Base-by-base conservation (phyloP, 2,888 invertebrate species). In the Archaeoteleia sp. region DNA sequence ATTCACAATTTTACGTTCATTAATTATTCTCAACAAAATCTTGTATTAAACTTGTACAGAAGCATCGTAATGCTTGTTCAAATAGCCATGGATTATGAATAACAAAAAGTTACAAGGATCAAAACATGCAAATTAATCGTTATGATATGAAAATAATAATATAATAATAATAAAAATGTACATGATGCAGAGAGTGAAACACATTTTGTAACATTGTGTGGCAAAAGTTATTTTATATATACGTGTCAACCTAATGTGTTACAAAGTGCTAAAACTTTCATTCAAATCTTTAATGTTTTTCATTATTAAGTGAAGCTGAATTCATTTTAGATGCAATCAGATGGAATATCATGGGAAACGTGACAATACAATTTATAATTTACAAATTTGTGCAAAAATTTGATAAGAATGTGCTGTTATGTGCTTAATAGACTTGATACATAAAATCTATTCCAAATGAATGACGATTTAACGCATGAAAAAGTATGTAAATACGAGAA, bases 91-190 rank as follows among this genome's bases (percentile, higher is more conserved):
- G 10, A 58, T 53, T 29, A 25, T 57, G 57, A 51, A 39, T 34
- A 53, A 66, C 53, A 40, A 46, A 58, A 53, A 58, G 53, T 45
- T 35, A 65, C 57, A 65, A 58, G 57, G 65, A 66, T 53, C 46
- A 53, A 58, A 53, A 39, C 65, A 66, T 66, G 65, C 65, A 58
- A 40, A 65, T 34, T 32, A 43, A 51, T 63, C 27, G 15, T 39
- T 43, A 48, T 37, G 20, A 32, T 51, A 39, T 37, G 9, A 17
- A 23, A 35, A 15, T 23, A 15, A 37, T 8, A 34, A 14, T 25
- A n/a, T n/a, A n/a, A n/a, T n/a, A n/a, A 42, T 30, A 12, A 27
- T 34, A 49, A 43, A 63, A 55, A 42, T 45, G 23, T 48, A 55
- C 48, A 63, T 54, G 53, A 61, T 54, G 55, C 55, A 49, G 2